phyloP scores from a whole-genome alignment of 2,797 vertebrate genomes.

The Pygocentrus nattereri region DNA sequence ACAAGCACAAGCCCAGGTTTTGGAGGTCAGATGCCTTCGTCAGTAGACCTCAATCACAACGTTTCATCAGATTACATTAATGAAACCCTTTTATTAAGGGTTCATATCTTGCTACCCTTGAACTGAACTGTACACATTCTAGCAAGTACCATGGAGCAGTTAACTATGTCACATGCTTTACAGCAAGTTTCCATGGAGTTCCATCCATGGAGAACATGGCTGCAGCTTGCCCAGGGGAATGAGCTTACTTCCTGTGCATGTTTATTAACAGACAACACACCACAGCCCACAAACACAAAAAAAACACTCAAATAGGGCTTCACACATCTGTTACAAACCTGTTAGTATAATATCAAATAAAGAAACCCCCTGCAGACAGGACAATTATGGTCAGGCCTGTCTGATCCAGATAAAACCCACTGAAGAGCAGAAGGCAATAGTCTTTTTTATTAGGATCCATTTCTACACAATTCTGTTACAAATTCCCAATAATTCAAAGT shows the following conservation, averaged over 20 bases:
- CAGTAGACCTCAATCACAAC: background rate
- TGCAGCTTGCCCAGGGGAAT: slow-evolving; percentile 24
- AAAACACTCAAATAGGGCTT: background rate
- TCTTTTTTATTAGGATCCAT: background rate
- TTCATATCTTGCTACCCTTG: background rate
- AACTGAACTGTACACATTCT: background rate
- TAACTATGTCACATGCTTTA: background rate
- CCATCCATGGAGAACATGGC: slow-evolving; percentile 23
- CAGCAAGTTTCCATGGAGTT: background rate
- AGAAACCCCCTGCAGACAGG: background rate
- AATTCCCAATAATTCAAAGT: background rate
- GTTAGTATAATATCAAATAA: background rate
- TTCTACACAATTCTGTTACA: background rate
- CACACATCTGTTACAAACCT: slow-evolving; percentile 1
- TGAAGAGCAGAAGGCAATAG: background rate
- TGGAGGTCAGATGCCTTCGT: slow-evolving; percentile 46
- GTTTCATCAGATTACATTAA: background rate
- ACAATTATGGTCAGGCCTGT: background rate
- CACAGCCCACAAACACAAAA: background rate
- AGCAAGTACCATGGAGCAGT: background rate
- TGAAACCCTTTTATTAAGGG: background rate
- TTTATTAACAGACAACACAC: slow-evolving; percentile 33
- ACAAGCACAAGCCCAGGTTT: slow-evolving; percentile 18
- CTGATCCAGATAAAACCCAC: background rate
- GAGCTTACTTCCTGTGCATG: slow-evolving; percentile 37